phyloP scores from a whole-genome alignment of 2,888 invertebrate genomes.

The Augochlorella aurata region DNA sequence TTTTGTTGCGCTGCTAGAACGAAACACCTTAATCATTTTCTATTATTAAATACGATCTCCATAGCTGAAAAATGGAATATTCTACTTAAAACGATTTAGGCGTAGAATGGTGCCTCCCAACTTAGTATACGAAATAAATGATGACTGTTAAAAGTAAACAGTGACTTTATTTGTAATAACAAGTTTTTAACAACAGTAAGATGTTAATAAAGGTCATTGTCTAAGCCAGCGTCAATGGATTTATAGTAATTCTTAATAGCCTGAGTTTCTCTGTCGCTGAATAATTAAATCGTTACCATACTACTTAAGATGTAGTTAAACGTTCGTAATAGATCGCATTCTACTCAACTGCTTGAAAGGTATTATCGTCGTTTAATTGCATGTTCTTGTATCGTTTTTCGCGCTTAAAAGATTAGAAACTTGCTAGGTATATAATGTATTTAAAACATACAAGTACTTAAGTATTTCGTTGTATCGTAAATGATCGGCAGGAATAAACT shows the following conservation, averaged over 20 bases:
- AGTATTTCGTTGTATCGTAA: slow-evolving; percentile 46
- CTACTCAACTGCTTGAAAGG: slow-evolving; percentile 9
- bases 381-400: not conserved
- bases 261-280: slow-evolving; percentile 43
- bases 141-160: slow-evolving; percentile 50
- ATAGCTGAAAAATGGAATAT: not conserved
- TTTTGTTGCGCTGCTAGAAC: not conserved
- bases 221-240: slow-evolving; percentile 40
- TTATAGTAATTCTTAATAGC: slow-evolving; percentile 38
- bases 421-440: slow-evolving; percentile 19
- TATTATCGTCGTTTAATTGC: slow-evolving; percentile 21
- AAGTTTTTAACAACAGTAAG: slow-evolving; percentile 56
- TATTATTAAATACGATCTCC: not conserved
- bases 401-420: slow-evolving; percentile 31
- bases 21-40: slow-evolving; percentile 21
- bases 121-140: slow-evolving; percentile 28
- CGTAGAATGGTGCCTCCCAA: not conserved
- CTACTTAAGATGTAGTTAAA: slow-evolving; percentile 48
- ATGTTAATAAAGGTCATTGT: slow-evolving; percentile 50
- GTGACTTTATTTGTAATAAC: slow-evolving; percentile 56
- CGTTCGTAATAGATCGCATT: slow-evolving; percentile 25
- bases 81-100: not conserved
- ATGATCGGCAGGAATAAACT: slow-evolving; percentile 30
- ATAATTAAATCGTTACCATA: slow-evolving; percentile 41
- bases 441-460: slow-evolving; percentile 26